A percentile compares a stretch with the other conserved stretches of the same genome.
Conservation (phyloP, 2,888 invertebrate genomes). For the Allacma fusca region DNA sequence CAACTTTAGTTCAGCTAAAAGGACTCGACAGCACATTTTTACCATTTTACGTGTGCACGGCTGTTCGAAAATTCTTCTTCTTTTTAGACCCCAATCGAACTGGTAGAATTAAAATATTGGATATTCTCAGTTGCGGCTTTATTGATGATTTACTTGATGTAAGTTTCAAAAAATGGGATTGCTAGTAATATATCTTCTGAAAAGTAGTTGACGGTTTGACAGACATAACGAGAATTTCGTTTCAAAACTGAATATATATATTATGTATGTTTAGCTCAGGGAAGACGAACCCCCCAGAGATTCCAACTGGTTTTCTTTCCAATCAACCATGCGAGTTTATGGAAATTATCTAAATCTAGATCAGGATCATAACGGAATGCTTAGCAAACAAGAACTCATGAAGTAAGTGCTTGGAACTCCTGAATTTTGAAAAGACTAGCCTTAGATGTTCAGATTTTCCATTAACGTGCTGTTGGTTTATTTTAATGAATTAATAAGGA, state of each 20-base stretch:
- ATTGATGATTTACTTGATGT: constrained; percentile 90
- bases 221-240: no score
- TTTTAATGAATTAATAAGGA: constrained; percentile 10
- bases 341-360: constrained; percentile 94
- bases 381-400: constrained; percentile 87
- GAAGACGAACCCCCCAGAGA: constrained; percentile 86
- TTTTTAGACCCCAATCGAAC: constrained; percentile 90
- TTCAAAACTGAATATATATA: no score
- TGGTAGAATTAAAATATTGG: constrained; percentile 87
- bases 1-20: constrained; percentile 87
- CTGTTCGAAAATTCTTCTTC: constrained; percentile 94
- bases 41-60: constrained; percentile 92
- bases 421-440: no score
- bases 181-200: background rate
- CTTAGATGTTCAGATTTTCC: no score
- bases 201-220: no score
- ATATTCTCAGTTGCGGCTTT: constrained; percentile 90
- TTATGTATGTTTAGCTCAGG: constrained; percentile 70
- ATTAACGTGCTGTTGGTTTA: background rate
- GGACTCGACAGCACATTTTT: constrained; percentile 92
- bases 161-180: constrained; percentile 53
- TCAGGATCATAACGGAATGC: constrained; percentile 93
- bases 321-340: constrained; percentile 88
- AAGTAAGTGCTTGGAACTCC: constrained; percentile 69
- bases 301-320: constrained; percentile 90